Evolutionary conservation across 2,113 vertebrate species (phyloP).

Genomic region (Equus przewalskii): DNA sequence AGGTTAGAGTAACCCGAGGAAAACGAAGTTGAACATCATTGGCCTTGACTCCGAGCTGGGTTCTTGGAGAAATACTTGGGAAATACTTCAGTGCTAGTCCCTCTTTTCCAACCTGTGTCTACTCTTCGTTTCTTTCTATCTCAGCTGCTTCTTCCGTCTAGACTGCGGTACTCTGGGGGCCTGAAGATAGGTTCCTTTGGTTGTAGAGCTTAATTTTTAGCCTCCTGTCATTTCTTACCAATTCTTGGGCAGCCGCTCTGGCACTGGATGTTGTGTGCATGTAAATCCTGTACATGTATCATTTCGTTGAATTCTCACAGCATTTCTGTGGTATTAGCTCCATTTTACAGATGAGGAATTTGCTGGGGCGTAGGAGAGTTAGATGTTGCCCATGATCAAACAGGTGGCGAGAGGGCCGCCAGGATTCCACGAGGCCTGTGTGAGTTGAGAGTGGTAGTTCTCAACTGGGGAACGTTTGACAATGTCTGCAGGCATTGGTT

Average conservation of each 20-base stretch:
- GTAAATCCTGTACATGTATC: background rate
- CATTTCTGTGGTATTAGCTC: background rate
- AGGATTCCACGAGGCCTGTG: background rate
- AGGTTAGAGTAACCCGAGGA: background rate
- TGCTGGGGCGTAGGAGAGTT: background rate
- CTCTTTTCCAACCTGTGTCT: background rate
- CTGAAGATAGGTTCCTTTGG: constrained; percentile 9
- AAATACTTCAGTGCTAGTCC: background rate
- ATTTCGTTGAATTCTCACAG: background rate
- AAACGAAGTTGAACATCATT: background rate
- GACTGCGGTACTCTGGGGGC: background rate
- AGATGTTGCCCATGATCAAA: background rate
- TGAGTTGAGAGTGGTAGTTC: background rate
- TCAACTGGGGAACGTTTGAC: background rate
- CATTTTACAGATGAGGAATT: background rate
- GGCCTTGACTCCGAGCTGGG: background rate
- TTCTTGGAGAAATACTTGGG: background rate
- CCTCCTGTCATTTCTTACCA: background rate
- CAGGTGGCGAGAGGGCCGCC: background rate
- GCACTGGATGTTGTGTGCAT: background rate
- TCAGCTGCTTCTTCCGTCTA: background rate
- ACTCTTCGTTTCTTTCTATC: background rate
- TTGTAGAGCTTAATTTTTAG: background rate
- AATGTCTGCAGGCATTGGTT: background rate
- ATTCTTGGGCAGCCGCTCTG: background rate